These are phyloP conservation scores for Mus spretus DNA, from an alignment of 2,797 vertebrate genomes.

Conservation along the genomic window DNA sequence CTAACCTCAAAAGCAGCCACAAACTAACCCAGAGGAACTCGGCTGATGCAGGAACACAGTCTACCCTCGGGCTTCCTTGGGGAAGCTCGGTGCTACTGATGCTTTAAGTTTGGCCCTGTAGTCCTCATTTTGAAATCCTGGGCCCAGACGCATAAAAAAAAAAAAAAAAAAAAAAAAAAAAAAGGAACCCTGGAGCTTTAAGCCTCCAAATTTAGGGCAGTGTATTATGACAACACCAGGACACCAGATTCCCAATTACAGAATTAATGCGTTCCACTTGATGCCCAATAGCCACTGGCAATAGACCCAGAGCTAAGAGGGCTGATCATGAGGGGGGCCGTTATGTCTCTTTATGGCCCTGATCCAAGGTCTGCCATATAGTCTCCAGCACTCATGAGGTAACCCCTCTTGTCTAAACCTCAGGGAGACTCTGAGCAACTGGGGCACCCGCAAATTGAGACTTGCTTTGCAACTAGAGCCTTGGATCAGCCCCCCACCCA, in stretches of 20 bases:
- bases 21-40: neutral
- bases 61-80: neutral
- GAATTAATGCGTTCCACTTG: accelerated
- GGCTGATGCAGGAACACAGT: neutral
- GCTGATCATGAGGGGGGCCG: neutral
- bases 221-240: neutral
- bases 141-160: neutral
- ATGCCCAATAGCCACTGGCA: neutral
- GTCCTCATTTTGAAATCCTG: neutral
- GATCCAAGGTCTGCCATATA: neutral
- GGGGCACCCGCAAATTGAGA: neutral
- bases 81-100: neutral
- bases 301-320: neutral
- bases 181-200: neutral
- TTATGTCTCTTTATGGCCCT: neutral
- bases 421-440: neutral
- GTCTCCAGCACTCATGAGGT: neutral
- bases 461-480: neutral
- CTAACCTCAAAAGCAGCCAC: neutral
- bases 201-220: neutral
- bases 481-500: neutral
- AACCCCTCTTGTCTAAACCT: neutral
- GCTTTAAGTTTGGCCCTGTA: neutral
- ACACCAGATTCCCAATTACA: neutral
- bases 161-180: neutral